Percentiles rank a stretch among this genome's conserved stretches.
Evolutionary conservation across 2,888 invertebrate genomes (phyloP).

Genomic region (Synanthedon andrenaeformis): DNA sequence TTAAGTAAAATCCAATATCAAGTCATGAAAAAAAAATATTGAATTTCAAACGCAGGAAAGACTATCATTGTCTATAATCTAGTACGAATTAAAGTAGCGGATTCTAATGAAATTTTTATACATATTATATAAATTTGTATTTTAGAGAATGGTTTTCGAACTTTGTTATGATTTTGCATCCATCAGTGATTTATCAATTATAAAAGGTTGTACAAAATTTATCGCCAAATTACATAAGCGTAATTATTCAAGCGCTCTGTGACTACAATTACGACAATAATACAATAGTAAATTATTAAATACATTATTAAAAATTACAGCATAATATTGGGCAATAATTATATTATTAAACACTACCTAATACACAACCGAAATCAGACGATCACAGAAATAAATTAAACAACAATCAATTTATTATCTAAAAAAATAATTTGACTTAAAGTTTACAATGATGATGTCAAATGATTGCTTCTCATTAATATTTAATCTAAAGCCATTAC

Average conservation of each 20-base stretch:
- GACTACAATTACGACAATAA: not conserved
- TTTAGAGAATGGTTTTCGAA: too few relatives aligned
- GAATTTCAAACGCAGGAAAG: too few relatives aligned
- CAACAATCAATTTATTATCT: slow-evolving; percentile 1
- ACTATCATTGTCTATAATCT: too few relatives aligned
- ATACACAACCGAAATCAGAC: slow-evolving; percentile 41
- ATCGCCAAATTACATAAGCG: not conserved
- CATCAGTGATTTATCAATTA: not conserved
- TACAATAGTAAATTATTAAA: not conserved
- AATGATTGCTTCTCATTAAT: slow-evolving; percentile 22
- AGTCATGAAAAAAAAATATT: too few relatives aligned
- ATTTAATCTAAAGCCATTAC: too few relatives aligned
- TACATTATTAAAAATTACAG: not conserved
- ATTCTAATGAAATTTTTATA: too few relatives aligned
- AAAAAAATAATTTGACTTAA: slow-evolving; percentile 49
- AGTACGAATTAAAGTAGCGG: too few relatives aligned
- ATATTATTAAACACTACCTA: slow-evolving; percentile 1
- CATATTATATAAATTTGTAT: too few relatives aligned
- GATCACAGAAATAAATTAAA: slow-evolving; percentile 14
- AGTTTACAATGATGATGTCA: slow-evolving; percentile 40
- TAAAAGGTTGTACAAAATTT: not conserved
- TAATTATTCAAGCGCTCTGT: not conserved
- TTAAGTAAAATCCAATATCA: too few relatives aligned
- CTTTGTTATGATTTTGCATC: too few relatives aligned
- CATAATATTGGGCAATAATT: not conserved